Evolutionary conservation across 2,797 vertebrate species (phyloP).

Genomic region (Neomorphus geoffroyi): DNA sequence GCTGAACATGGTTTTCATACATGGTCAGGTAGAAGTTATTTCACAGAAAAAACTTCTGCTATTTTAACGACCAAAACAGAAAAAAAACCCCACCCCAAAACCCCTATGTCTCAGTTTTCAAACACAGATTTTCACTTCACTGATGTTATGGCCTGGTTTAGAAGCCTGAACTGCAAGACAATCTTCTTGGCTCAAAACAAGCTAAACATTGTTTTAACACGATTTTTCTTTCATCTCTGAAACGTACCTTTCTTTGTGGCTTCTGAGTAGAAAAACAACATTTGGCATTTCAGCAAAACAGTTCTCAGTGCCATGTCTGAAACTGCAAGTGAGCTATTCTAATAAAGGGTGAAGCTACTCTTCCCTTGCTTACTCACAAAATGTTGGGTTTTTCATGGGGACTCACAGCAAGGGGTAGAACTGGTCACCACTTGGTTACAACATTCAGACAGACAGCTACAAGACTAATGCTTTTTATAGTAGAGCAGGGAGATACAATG

Average conservation of each 20-base stretch:
- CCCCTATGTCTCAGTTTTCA: not conserved
- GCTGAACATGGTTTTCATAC: not conserved
- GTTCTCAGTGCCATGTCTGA: conserved; percentile 21
- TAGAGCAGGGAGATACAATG: not conserved
- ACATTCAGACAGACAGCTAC: not conserved
- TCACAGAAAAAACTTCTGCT: not conserved
- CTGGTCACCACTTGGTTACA: not conserved
- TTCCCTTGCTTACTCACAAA: not conserved
- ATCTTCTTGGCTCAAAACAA: conserved; percentile 48
- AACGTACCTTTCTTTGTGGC: conserved; percentile 49
- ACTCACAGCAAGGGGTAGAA: not conserved
- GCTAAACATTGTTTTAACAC: conserved; percentile 44
- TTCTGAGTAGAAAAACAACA: conserved; percentile 42
- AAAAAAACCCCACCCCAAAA: too few relatives aligned
- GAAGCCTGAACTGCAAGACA: conserved; percentile 42
- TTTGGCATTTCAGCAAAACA: conserved; percentile 38
- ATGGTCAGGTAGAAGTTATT: not conserved
- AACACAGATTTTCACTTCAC: conserved; percentile 42
- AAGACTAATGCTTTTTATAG: not conserved
- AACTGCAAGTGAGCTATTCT: not conserved
- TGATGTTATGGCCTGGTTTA: conserved; percentile 52
- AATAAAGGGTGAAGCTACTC: not conserved
- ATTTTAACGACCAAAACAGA: not conserved
- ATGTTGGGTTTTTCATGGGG: not conserved
- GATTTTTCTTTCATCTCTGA: conserved; percentile 22